Evolutionary conservation across 2,113 vertebrate species (phyloP).

Genomic region (Morone saxatilis): DNA sequence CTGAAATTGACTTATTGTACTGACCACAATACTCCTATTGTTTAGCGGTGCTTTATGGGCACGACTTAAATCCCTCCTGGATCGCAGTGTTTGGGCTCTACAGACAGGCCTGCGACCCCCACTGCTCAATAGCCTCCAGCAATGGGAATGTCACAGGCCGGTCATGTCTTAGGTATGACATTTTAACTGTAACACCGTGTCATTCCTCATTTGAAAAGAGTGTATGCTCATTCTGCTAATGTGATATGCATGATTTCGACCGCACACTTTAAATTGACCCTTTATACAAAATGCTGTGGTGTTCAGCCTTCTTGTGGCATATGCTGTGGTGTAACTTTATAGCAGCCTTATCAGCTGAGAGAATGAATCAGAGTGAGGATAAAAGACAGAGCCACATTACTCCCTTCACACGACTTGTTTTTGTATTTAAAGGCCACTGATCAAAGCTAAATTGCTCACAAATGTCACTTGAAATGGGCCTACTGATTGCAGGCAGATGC

Average conservation of each 20-base stretch:
- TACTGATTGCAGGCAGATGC: not conserved
- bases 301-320: not conserved
- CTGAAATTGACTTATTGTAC: slow-evolving; percentile 21
- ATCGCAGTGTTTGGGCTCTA: not conserved
- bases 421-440: slow-evolving; percentile 8
- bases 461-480: not conserved
- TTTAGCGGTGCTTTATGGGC: not conserved
- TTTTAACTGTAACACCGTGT: not conserved
- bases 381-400: slow-evolving; percentile 9
- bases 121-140: not conserved
- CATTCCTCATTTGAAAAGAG: not conserved
- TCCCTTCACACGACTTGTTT: not conserved
- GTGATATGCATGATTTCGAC: not conserved
- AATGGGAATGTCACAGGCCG: not conserved
- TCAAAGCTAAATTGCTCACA: slow-evolving; percentile 11
- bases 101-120: no score
- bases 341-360: not conserved
- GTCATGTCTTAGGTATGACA: not conserved
- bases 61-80: not conserved
- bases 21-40: not conserved
- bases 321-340: not conserved
- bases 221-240: not conserved
- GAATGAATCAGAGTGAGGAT: not conserved
- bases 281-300: not conserved
- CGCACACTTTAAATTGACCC: not conserved